phyloP scores from a whole-genome alignment of 2,113 vertebrate species.

The Mandrillus leucophaeus region DNA sequence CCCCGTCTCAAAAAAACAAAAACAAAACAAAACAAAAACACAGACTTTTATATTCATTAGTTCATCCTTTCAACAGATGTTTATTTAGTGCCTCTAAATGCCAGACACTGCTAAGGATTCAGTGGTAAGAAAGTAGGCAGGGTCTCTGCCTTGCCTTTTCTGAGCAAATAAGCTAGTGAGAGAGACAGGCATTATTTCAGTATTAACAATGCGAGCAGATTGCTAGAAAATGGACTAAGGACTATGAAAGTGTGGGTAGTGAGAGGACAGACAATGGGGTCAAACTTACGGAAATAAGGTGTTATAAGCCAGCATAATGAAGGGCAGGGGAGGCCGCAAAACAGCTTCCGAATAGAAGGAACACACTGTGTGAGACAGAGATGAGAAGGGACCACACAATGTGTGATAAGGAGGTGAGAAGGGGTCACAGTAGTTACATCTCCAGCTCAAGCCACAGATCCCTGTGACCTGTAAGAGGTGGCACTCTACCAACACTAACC shows the following conservation, averaged over 20 bases:
- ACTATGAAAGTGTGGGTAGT: neutral
- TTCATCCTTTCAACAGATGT: neutral
- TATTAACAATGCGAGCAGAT: neutral
- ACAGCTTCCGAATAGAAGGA: neutral
- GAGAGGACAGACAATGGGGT: neutral
- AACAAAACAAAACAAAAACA: no score
- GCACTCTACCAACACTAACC: neutral
- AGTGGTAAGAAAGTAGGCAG: neutral
- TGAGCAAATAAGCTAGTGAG: no score
- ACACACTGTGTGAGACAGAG: accelerated
- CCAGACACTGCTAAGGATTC: neutral
- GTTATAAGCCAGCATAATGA: accelerated
- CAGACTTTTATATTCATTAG: neutral
- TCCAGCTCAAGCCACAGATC: neutral
- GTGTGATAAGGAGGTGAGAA: no score
- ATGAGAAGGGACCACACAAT: no score
- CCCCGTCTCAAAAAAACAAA: no score
- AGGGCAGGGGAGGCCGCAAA: accelerated
- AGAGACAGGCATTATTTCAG: neutral
- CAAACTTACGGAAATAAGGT: neutral
- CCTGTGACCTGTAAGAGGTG: neutral
- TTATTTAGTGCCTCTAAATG: neutral
- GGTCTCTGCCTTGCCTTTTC: neutral
- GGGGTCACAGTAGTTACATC: neutral
- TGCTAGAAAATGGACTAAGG: accelerated